Base-by-base conservation (phyloP, 2,888 invertebrate species). In the Athalia rosae region DNA sequence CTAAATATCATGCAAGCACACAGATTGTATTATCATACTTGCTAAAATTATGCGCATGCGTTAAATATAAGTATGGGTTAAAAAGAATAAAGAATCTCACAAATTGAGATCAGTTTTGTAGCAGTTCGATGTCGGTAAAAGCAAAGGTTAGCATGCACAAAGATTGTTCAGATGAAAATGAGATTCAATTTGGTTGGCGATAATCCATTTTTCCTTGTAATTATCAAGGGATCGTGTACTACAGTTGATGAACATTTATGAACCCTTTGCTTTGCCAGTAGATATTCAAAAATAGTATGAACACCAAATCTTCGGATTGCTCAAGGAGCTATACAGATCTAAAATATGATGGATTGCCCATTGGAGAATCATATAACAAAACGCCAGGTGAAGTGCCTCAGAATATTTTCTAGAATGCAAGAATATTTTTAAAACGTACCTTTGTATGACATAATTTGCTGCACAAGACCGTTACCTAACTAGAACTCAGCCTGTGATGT, bases 401-500 rank as follows among this genome's bases (percentile, higher is more conserved):
- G 3, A 28, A 67, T 28, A 67, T 53, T 67, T 28, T 15, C 48
- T 67, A 58, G 58, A 71, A 58, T 45, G 78, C 43, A 81, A 45
- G 61, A 47, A 80, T 78, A 71, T 80, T 74, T 74, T 56, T 76
- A 67, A 78, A 80, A 84, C 85, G 78, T 84, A 84, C 84, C 85
- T 85, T 83, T 76, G 59, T 79, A 78, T 77, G 76, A 81, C 77
- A 79, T 80, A 79, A 59, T 79, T 82, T 79, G 89, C 81, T 85
- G 89, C 79, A 82, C 78, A 82, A 83, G 85, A 84, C 85, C 85
- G 85, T 84, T 84, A 88, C 94, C 92, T 91, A 96, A 95, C 95
- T 95, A 96, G 96, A 96, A 96, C 96, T 96, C 96, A 96, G 96
- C 95, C 96, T 96, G 96, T 96, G 96, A 96, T 96, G 96, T 95